Conservation (phyloP, 1,140 invertebrate species). For the Drosophila setifemur region DNA sequence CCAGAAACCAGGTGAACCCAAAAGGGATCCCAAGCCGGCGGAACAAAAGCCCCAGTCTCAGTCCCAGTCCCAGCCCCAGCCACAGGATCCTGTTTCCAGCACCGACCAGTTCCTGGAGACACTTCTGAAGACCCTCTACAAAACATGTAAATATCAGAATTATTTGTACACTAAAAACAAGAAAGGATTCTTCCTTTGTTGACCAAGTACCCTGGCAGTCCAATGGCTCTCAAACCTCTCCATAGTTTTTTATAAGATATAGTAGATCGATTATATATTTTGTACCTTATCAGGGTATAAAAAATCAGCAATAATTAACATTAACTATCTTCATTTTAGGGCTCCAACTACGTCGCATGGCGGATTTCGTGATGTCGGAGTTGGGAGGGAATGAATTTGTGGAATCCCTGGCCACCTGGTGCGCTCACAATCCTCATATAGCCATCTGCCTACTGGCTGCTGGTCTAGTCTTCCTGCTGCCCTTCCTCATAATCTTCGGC, state of each 20-base stretch:
- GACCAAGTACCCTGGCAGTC: too few species aligned
- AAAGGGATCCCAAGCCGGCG: not conserved
- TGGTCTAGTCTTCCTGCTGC: slow-evolving; percentile 54
- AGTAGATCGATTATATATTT: too few species aligned
- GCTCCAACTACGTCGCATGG: slow-evolving; percentile 29
- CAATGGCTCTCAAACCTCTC: too few species aligned
- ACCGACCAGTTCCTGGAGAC: slow-evolving; percentile 46
- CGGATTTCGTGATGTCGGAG: slow-evolving; percentile 49
- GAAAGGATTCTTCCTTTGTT: too few species aligned
- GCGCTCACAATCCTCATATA: slow-evolving; percentile 60
- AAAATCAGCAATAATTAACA: too few species aligned
- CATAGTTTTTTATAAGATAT: too few species aligned
- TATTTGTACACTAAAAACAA: too few species aligned
- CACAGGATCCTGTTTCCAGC: not conserved
- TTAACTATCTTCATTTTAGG: slow-evolving; percentile 28
- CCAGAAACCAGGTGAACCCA: not conserved
- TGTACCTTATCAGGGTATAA: too few species aligned
- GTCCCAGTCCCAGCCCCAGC: not conserved
- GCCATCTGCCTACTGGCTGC: slow-evolving; percentile 63
- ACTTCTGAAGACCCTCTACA: slow-evolving; percentile 38
- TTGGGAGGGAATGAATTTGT: slow-evolving; percentile 67
- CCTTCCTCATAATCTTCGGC: slow-evolving; percentile 66
- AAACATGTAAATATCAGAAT: slow-evolving; percentile 36
- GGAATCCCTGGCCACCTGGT: slow-evolving; percentile 48
- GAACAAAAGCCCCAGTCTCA: not conserved